phyloP scores from a whole-genome alignment of 2,797 vertebrate genomes.

The Spheniscus humboldti region DNA sequence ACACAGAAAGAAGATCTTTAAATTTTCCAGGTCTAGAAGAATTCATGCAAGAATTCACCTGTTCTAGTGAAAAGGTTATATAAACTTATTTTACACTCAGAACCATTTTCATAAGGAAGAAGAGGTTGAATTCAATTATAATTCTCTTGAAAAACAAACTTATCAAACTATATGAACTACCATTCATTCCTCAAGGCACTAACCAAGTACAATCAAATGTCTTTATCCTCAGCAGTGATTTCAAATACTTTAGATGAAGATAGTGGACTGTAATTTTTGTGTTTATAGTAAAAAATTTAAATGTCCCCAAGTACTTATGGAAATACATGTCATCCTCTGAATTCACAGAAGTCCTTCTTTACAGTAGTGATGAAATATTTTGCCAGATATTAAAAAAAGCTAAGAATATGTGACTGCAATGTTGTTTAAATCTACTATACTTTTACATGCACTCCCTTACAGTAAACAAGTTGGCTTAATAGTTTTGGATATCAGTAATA shows the following conservation, averaged over 20 bases:
- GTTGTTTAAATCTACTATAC: not conserved
- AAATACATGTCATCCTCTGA: not conserved
- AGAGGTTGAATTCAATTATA: not conserved
- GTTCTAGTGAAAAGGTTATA: not conserved
- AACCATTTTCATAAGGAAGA: not conserved
- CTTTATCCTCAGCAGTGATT: not conserved
- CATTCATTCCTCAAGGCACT: not conserved
- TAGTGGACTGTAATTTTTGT: not conserved
- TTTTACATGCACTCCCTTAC: not conserved
- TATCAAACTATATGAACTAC: not conserved
- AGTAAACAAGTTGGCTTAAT: not conserved
- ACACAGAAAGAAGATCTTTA: not conserved
- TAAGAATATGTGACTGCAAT: not conserved
- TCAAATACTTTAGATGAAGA: not conserved
- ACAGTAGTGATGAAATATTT: not conserved
- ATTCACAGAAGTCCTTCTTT: not conserved
- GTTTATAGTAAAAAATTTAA: not conserved
- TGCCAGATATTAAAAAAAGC: not conserved
- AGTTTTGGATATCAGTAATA: not conserved
- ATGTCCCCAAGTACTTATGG: not conserved
- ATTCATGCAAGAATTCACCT: not conserved
- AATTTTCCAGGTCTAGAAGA: not conserved
- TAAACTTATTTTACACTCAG: not conserved
- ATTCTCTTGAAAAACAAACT: not conserved
- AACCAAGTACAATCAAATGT: not conserved